phyloP scores from a whole-genome alignment of 2,797 vertebrate species.

The Mus minutoides region DNA sequence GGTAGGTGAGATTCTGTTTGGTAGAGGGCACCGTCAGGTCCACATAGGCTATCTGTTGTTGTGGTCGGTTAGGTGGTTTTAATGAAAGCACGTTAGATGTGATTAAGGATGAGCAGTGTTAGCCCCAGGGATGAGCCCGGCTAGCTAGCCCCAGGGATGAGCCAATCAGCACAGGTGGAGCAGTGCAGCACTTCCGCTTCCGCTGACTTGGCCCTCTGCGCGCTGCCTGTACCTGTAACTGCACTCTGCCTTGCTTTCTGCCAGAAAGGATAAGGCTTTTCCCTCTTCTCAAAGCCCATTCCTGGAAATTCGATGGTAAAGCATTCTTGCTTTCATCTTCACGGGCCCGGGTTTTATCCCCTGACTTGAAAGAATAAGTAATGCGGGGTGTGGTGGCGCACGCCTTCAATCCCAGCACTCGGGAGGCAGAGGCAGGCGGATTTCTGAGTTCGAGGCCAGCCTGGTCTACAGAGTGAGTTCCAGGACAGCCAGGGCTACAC shows the following conservation, averaged over 20 bases:
- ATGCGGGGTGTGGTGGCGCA: too few species aligned
- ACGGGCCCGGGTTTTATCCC: background rate
- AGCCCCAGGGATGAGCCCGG: background rate
- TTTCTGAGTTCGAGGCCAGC: too few species aligned
- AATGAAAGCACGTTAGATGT: background rate
- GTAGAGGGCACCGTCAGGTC: background rate
- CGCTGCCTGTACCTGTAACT: background rate
- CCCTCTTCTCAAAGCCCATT: background rate
- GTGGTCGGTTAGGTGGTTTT: background rate
- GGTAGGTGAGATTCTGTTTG: background rate
- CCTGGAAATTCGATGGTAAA: background rate
- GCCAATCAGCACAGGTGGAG: background rate
- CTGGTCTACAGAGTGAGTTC: too few species aligned
- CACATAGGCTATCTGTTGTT: background rate
- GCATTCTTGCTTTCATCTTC: background rate
- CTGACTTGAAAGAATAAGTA: background rate
- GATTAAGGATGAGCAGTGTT: background rate
- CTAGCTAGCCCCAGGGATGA: background rate
- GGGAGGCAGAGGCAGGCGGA: too few species aligned
- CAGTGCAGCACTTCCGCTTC: background rate
- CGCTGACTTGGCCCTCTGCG: accelerated
- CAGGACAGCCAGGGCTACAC: too few species aligned
- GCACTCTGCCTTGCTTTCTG: background rate
- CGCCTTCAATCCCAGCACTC: too few species aligned
- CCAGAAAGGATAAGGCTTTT: background rate